phyloP scores from a whole-genome alignment of 2,113 vertebrate species.

The Camelus bactrianus region DNA sequence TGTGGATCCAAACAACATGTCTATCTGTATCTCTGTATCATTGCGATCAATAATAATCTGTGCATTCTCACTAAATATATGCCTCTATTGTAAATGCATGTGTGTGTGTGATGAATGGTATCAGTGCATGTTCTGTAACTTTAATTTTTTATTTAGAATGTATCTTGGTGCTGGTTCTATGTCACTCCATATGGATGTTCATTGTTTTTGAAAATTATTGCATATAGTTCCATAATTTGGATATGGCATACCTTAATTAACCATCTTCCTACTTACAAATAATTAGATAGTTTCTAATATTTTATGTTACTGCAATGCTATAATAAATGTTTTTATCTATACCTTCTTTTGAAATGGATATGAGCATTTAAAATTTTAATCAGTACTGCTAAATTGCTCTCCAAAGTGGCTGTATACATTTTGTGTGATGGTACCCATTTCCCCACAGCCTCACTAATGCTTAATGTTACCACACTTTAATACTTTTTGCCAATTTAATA shows the following conservation, averaged over 20 bases:
- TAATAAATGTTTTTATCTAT: neutral
- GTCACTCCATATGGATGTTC: neutral
- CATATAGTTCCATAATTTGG: neutral
- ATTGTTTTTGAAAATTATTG: neutral
- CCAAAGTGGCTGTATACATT: neutral
- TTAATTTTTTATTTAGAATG: neutral
- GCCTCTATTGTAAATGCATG: neutral
- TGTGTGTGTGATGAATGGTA: neutral
- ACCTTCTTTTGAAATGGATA: neutral
- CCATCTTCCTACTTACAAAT: neutral
- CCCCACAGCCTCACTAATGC: neutral
- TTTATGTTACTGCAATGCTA: neutral
- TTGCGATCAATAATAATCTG: neutral
- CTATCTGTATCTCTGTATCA: neutral
- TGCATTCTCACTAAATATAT: neutral
- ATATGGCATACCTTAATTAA: neutral
- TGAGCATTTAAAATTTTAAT: constrained; percentile 1
- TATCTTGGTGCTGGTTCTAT: neutral
- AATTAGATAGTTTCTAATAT: neutral
- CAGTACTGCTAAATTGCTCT: neutral
- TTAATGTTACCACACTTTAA: neutral
- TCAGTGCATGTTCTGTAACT: neutral
- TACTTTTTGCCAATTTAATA: neutral
- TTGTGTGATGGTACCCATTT: neutral
- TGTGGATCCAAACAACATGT: neutral